Base-by-base conservation (phyloP, 2,797 vertebrate species). In the Scarus forsteni region DNA sequence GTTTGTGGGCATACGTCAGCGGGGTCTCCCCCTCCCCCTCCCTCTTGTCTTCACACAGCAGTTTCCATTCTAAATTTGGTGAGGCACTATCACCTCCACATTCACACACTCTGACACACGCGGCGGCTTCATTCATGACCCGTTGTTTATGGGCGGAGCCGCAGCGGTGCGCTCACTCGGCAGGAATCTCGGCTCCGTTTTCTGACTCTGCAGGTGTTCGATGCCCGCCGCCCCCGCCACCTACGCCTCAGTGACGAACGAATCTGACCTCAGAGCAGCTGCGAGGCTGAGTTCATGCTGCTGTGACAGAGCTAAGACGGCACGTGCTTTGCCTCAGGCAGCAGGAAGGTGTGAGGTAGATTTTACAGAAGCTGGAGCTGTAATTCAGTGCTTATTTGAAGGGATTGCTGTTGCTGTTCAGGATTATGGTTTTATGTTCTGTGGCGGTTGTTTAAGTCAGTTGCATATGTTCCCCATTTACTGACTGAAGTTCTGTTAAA, bases 61-160 rank as follows among this genome's bases (percentile, higher is more conserved):
- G 61, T 89, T 90, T 89, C 87, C 89, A 88, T 57, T 86, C 88
- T 89, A 89, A 91, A 88, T 90, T 88, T 91, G 87, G 86, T 69
- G 15, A 42, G 45, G 70, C 27, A 8, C 55, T 55, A 70, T 73
- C 36, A 13, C 58, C 12, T 16, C 49, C 66, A 35, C 27, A 40
- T 27, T 27, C 27, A 27, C 27, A 46, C 40, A 13, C 49, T 4
- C 15, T 18, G 8, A 18, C 58, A 46, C 64, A 19, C 62, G 6
- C 36, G 15, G 60, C 63, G 8, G 59, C 60, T 77, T 70, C 82
- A 73, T 77, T 85, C 80, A 83, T 74, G 78, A 70, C 13, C 8
- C 34, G 58, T 57, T 12, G 0, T 51, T 60, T 42, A 19, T 16
- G 56, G 58, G 44, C 16, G 14, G 8, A 48, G 74, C 45, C n/a